Evolutionary conservation across 2,888 invertebrate genomes (phyloP).

Genomic region (Nymphalis c-album): DNA sequence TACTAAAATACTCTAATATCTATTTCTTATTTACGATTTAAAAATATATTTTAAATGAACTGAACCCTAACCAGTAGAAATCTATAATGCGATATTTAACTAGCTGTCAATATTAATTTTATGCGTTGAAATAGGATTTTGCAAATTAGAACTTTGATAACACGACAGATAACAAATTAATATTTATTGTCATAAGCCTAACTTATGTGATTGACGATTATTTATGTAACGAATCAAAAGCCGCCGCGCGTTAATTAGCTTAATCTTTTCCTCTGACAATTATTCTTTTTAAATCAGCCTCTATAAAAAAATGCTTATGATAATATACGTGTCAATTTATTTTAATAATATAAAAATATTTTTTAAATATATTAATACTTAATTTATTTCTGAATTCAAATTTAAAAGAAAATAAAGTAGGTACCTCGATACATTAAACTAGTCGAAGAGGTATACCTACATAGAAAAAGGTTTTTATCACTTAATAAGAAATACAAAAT

Average conservation of each 20-base stretch:
- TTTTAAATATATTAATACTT: no score
- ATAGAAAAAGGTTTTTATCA: no score
- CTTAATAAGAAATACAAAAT: no score
- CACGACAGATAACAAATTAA: slow-evolving; percentile 30
- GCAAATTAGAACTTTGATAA: slow-evolving; percentile 29
- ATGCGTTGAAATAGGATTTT: slow-evolving; percentile 21
- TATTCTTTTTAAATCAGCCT: slow-evolving; percentile 6
- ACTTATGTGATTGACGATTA: slow-evolving; percentile 20
- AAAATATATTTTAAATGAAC: not conserved
- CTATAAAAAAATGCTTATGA: no score
- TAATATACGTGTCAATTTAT: no score
- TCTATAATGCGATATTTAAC: slow-evolving; percentile 1
- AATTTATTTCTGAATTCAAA: no score
- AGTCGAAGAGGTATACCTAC: no score
- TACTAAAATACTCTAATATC: no score
- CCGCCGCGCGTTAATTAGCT: not conserved
- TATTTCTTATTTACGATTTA: no score
- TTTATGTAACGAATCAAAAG: slow-evolving; percentile 7
- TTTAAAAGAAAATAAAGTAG: no score
- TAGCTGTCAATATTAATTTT: slow-evolving; percentile 9
- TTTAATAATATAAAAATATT: no score
- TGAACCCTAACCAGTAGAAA: slow-evolving; percentile 4
- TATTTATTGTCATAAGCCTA: slow-evolving; percentile 32
- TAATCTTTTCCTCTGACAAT: not conserved
- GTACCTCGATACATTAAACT: no score